Conservation (phyloP, 2,797 vertebrate species). For the Oreochromis grahami region DNA sequence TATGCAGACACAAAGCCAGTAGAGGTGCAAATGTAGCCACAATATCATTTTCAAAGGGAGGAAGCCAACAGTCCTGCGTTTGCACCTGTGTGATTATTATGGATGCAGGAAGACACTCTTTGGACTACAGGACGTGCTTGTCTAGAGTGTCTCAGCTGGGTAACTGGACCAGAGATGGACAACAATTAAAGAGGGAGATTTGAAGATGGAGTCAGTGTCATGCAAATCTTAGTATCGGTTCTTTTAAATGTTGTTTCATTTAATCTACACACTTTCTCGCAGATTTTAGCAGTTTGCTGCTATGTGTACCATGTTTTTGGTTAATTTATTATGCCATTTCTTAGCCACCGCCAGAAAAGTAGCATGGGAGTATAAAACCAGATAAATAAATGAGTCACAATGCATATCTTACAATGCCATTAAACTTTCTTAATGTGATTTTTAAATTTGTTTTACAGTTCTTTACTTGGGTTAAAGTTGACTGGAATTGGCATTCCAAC, state of each 20-base stretch:
- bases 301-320: not conserved
- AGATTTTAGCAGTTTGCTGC: not conserved
- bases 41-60: constrained; percentile 12
- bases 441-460: not conserved
- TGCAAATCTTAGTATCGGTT: not conserved
- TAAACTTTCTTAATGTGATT: not conserved
- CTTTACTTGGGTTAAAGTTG: not conserved
- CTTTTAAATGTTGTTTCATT: not conserved
- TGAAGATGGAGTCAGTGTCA: not conserved
- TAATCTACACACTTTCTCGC: not conserved
- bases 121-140: not conserved
- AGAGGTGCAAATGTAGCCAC: constrained; percentile 1
- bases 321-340: not conserved
- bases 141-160: not conserved
- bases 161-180: not conserved
- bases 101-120: not conserved
- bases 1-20: not conserved
- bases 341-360: not conserved
- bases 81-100: not conserved
- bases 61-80: not conserved
- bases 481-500: not conserved
- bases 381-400: not conserved
- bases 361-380: not conserved
- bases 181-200: not conserved
- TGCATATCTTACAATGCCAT: not conserved